A percentile compares a stretch with the other conserved stretches of the same genome.
These are phyloP conservation scores for Anoplophora glabripennis DNA, from an alignment of 1,140 invertebrate species.

Conservation along the genomic window DNA sequence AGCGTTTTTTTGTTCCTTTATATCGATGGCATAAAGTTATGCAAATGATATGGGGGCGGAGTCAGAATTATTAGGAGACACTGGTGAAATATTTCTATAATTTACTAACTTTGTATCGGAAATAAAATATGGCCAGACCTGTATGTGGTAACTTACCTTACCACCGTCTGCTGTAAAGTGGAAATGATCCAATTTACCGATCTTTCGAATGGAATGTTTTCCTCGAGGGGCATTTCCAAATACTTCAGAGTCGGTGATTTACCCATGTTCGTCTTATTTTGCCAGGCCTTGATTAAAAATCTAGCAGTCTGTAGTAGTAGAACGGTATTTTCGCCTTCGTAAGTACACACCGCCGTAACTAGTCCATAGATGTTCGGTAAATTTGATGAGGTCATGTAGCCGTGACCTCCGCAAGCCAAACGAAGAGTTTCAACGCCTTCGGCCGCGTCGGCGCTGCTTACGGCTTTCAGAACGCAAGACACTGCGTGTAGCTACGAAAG, in stretches of 20 bases:
- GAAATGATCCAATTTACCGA: slow-evolving; percentile 61
- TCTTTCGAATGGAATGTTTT: slow-evolving; percentile 58
- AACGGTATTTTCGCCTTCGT: slow-evolving; percentile 96
- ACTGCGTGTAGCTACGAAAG: slow-evolving; percentile 76
- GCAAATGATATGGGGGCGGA: too few species aligned
- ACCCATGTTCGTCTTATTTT: slow-evolving; percentile 57
- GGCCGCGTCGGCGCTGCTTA: slow-evolving; percentile 71
- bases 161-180: slow-evolving; percentile 68
- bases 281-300: slow-evolving; percentile 72
- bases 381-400: slow-evolving; percentile 83
- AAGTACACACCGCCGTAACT: slow-evolving; percentile 83
- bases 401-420: slow-evolving; percentile 89
- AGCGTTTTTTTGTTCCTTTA: too few species aligned
- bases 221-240: slow-evolving; percentile 51
- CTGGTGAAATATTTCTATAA: too few species aligned
- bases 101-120: too few species aligned
- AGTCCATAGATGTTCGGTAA: slow-evolving; percentile 79
- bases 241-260: slow-evolving; percentile 66
- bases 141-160: slow-evolving; percentile 58
- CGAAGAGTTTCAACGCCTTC: slow-evolving; percentile 76
- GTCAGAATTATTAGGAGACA: too few species aligned
- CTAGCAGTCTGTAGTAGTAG: slow-evolving; percentile 85
- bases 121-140: too few species aligned
- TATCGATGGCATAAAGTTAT: too few species aligned
- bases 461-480: slow-evolving; percentile 87